Base-by-base conservation (phyloP, 2,888 invertebrate genomes). In the Amblyjoppa proteus region DNA sequence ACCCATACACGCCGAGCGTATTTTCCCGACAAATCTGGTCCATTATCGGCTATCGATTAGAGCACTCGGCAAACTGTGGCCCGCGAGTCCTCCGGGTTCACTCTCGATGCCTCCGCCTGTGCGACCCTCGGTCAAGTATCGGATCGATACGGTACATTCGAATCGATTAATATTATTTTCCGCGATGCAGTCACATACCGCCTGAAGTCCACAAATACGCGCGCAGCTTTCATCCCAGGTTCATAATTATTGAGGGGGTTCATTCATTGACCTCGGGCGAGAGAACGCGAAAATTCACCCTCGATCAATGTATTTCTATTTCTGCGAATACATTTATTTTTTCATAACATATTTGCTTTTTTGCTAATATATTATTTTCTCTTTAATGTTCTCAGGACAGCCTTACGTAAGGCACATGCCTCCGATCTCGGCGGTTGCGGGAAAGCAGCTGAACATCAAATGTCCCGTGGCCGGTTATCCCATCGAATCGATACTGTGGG, bases 391-490 rank as follows among this genome's bases (percentile, higher is more conserved):
- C 88, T 70, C 86, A 95, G 95, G 94, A 73, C 88, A 92, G 87
- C 94, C 94, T 79, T 93, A 93, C 88, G 93, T 94, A 81, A 91
- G 94, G 79, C 91, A 92, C 81, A 94, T 94, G 94, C 92, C 94
- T 58, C 88, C 92, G 77, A 92, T 94, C 86, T 93, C 94, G 74
- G 94, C 94, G 64, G 94, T 95, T 28, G 94, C 94, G n/a, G 95
- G 95, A 64, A 94, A 95, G 87, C 94, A 93, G 80, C 91, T 95
- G 56, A 91, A 93, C 45, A 94, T 95, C 81, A 94, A 94, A 88
- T 96, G 95, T 90, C 95, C 95, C 81, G 95, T 95, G 20, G 95
- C 95, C 53, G 95, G 95, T 45, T 95, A 95, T 90, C 95, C 95
- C 25, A 94, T 95, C 68, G 94, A 94, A 85, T 93, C 94, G 38